These are phyloP conservation scores for Sceloporus tristichus DNA, from an alignment of 2,113 vertebrate genomes.

Conservation along the genomic window DNA sequence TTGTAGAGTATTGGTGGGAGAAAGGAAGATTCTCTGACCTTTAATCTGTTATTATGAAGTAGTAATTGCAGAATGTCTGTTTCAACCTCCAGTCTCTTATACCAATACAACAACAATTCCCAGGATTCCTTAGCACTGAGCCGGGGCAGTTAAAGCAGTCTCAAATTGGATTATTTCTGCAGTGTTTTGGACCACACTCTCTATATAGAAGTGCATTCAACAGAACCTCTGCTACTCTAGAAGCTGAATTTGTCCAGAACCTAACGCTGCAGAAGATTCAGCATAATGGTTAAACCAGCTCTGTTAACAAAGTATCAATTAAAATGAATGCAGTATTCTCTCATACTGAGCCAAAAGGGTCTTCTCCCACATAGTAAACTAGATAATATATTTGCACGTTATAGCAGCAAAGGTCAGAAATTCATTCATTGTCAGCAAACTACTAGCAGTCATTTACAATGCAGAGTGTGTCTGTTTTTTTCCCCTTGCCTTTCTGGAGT, in stretches of 20 bases:
- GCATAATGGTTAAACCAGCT: background rate
- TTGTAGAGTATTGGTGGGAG: background rate
- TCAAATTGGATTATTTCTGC: no score
- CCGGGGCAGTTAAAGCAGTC: no score
- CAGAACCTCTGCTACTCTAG: background rate
- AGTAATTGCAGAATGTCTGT: background rate
- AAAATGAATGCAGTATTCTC: background rate
- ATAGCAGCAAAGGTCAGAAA: slow-evolving; percentile 46
- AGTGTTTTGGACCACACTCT: no score
- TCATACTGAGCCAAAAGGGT: background rate
- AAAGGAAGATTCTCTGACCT: background rate
- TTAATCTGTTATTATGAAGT: background rate
- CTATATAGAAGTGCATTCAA: no score
- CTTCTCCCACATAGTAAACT: background rate
- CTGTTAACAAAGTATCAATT: slow-evolving; percentile 1
- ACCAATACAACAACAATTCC: background rate
- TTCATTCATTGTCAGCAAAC: slow-evolving; percentile 8
- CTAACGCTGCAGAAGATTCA: background rate
- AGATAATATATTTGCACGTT: slow-evolving; percentile 31
- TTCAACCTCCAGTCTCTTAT: background rate
- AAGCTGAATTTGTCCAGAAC: background rate
- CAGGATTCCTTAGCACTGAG: no score
- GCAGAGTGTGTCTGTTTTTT: background rate
- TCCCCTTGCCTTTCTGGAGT: slow-evolving; percentile 35
- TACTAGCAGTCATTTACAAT: slow-evolving; percentile 33